These are phyloP conservation scores for Pelecanus crispus DNA, from an alignment of 2,113 vertebrate species.

Conservation along the genomic window DNA sequence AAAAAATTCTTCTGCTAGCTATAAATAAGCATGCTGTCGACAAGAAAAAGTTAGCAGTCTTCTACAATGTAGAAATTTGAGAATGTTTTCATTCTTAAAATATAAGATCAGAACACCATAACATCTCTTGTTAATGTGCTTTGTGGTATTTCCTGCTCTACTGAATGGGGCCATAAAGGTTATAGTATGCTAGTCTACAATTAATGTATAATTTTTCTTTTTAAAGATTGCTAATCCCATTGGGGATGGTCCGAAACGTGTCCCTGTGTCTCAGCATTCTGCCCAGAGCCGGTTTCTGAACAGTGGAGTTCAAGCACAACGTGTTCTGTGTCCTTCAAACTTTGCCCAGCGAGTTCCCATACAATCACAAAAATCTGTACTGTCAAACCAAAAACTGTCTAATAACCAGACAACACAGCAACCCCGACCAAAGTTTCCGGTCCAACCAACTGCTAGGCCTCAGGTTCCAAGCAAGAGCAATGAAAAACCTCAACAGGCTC, in stretches of 20 bases:
- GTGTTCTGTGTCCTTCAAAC: conserved; percentile 76
- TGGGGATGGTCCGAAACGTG: conserved; percentile 74
- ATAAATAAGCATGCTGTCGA: neutral
- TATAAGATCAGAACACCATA: neutral
- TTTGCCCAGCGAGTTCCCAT: conserved; percentile 77
- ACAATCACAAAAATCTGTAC: conserved; percentile 24
- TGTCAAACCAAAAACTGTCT: conserved; percentile 27
- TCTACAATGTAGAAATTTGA: neutral
- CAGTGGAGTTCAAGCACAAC: conserved; percentile 60
- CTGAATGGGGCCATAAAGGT: rapidly evolving
- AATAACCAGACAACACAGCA: neutral
- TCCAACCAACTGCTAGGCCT: neutral
- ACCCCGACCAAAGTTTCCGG: neutral
- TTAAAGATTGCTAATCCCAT: conserved; percentile 49
- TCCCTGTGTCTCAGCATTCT: conserved; percentile 68
- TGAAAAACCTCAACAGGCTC: conserved; percentile 31
- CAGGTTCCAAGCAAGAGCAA: neutral
- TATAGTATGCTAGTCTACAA: neutral
- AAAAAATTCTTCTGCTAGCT: neutral
- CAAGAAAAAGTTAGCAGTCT: neutral
- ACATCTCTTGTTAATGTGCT: neutral
- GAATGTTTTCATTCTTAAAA: neutral
- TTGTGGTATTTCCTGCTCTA: neutral
- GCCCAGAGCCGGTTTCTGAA: conserved; percentile 35
- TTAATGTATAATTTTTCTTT: neutral